Evolutionary conservation across 1,140 invertebrate species (phyloP), one percentile per base, ranked within the genome.

Genomic region (Cydia amplana): DNA sequence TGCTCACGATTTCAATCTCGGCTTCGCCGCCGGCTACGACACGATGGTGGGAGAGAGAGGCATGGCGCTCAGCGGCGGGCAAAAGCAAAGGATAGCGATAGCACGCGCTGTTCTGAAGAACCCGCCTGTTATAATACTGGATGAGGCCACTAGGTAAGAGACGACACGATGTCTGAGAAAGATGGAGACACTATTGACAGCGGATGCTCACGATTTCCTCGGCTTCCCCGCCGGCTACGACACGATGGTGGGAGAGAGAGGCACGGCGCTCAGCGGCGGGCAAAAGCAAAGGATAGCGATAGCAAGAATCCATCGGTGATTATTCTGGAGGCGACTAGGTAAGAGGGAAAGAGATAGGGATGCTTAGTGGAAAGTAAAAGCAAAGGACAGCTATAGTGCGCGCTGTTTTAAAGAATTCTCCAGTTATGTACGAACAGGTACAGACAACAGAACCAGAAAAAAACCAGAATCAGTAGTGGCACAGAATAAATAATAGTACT

Each of bases 271-370:
- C 25, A 98, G 97, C 75, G 98, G 97, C 3, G 98, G 98, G 0
- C 98, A 99, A 90, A 97, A 98, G 81, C 98, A 98, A 87, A 94
- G 98, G 76, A 97, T 99, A 78, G 97, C 97, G 10, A 98, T 99
- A 78, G 97, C 98, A 98, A 98, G 93, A 96, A 98, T 85, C 98
- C 98, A 0, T 94, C 95, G n/a, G 95, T 99, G 78, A 93, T 98
- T 55, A 95, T 98, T 80, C 87, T 98, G 46, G 97, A 99, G 94
- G 97, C 97, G 18, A 98, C 97, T 5, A 98, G 96, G 96, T 97
- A 75, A 43, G 40, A 43, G 40, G n/a, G n/a, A n/a, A n/a, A n/a
- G n/a, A n/a, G n/a, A n/a, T n/a, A n/a, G n/a, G n/a, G n/a, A n/a
- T n/a, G n/a, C n/a, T n/a, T n/a, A n/a, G n/a, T n/a, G n/a, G n/a